A percentile compares a stretch with the other conserved stretches of the same genome.
Conservation (phyloP, 1,140 invertebrate genomes). For the Caenorhabditis brenneri region DNA sequence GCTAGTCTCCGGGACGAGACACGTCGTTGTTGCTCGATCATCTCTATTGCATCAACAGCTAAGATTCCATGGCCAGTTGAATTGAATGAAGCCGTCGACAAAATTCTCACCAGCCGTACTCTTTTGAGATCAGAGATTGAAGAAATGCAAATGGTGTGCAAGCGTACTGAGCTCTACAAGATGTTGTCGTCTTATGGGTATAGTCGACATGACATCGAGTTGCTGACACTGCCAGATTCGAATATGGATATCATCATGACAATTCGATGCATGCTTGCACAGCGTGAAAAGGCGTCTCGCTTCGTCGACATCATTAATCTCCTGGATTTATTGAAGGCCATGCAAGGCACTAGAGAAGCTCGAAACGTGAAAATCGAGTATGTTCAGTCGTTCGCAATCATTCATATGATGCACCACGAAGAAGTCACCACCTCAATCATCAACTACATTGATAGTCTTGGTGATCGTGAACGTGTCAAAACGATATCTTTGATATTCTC, state of each 20-base stretch:
- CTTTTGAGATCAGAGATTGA: slow-evolving; percentile 14
- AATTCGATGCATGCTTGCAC: slow-evolving; percentile 12
- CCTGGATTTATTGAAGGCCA: neutral
- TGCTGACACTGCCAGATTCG: neutral
- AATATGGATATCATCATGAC: slow-evolving; percentile 27
- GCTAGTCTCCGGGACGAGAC: slow-evolving; percentile 2
- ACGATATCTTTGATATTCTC: neutral
- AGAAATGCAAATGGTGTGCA: slow-evolving; percentile 13
- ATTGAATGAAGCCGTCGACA: slow-evolving; percentile 14
- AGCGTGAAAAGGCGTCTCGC: neutral
- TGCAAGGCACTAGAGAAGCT: neutral
- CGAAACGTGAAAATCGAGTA: neutral
- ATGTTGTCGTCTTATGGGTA: slow-evolving; percentile 6
- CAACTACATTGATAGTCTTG: slow-evolving; percentile 30
- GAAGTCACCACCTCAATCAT: neutral
- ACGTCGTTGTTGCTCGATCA: slow-evolving; percentile 3
- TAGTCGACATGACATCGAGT: slow-evolving; percentile 1
- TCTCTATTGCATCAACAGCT: slow-evolving; percentile 17
- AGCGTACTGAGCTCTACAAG: neutral
- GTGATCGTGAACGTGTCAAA: neutral
- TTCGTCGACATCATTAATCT: slow-evolving; percentile 7
- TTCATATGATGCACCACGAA: slow-evolving; percentile 22
- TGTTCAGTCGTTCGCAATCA: slow-evolving; percentile 4
- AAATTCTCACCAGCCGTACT: neutral
- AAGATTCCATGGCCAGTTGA: slow-evolving; percentile 15